Evolutionary conservation across 2,113 vertebrate species (phyloP).

Genomic region (Podiceps cristatus): DNA sequence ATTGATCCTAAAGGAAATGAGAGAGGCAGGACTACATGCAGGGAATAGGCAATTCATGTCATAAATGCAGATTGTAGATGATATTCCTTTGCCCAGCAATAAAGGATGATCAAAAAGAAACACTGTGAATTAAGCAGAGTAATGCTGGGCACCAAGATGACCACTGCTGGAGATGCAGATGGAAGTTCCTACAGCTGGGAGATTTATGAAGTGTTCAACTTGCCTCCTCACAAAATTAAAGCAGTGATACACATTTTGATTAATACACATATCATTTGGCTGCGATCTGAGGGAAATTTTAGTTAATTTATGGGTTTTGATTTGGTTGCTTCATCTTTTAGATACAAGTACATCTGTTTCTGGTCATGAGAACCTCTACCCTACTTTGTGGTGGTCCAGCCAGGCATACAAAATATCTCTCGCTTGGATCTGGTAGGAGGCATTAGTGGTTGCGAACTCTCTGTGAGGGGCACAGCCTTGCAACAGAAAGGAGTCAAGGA

Average conservation of each 20-base stretch:
- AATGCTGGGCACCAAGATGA: not conserved
- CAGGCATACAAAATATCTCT: not conserved
- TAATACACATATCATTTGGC: not conserved
- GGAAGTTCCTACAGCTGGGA: not conserved
- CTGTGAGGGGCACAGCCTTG: not conserved
- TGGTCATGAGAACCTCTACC: not conserved
- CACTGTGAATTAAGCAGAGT: not conserved
- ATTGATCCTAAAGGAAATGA: not conserved
- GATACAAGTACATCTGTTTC: not conserved
- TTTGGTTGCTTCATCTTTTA: constrained; percentile 5
- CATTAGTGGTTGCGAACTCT: not conserved
- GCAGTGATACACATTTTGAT: not conserved
- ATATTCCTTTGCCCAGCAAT: not conserved
- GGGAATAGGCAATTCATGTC: not conserved
- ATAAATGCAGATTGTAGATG: not conserved
- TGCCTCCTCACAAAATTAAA: not conserved
- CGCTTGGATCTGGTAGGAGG: not conserved
- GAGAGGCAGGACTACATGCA: not conserved
- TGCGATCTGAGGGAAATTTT: not conserved
- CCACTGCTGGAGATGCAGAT: not conserved
- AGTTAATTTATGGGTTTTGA: constrained; percentile 8
- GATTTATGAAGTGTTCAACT: not conserved
- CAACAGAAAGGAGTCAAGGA: not conserved
- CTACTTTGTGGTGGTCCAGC: not conserved
- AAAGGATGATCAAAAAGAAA: not conserved